These are phyloP conservation scores for Brachylomia viminalis DNA, from an alignment of 2,888 invertebrate species.

Conservation along the genomic window DNA sequence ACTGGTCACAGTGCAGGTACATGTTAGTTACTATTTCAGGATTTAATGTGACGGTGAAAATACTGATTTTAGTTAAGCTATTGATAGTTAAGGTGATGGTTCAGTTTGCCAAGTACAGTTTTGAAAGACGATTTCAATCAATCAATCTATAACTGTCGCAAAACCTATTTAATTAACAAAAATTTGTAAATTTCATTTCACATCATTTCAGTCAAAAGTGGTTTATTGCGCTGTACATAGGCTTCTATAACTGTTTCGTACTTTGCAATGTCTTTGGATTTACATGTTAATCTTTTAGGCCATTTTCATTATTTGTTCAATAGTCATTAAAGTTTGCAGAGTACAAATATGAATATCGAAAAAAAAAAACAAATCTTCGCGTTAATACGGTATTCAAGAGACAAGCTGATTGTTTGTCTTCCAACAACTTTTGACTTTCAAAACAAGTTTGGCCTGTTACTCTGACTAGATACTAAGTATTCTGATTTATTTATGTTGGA, in stretches of 20 bases:
- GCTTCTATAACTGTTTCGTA: not conserved
- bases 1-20: conserved; percentile 36
- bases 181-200: not conserved
- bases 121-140: not conserved
- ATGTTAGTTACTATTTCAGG: conserved; percentile 32
- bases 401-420: conserved; percentile 17
- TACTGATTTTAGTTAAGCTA: not conserved
- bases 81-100: not conserved
- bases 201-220: not conserved
- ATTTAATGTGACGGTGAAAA: conserved; percentile 20
- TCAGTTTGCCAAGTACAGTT: not conserved
- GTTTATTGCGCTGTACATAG: not conserved
- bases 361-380: not conserved
- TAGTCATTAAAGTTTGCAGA: not conserved
- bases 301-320: not conserved
- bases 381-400: conserved; percentile 1
- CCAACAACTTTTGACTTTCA: conserved; percentile 26
- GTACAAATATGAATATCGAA: not conserved
- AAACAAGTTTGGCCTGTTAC: conserved; percentile 26
- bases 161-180: not conserved
- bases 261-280: not conserved
- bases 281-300: not conserved
- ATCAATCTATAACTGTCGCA: not conserved
- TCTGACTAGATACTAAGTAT: conserved; percentile 16
- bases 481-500: conserved; percentile 20